Percentiles rank a stretch among this genome's conserved stretches.
These are phyloP conservation scores for Monochamus saltuarius DNA, from an alignment of 1,140 invertebrate genomes.

Conservation along the genomic window DNA sequence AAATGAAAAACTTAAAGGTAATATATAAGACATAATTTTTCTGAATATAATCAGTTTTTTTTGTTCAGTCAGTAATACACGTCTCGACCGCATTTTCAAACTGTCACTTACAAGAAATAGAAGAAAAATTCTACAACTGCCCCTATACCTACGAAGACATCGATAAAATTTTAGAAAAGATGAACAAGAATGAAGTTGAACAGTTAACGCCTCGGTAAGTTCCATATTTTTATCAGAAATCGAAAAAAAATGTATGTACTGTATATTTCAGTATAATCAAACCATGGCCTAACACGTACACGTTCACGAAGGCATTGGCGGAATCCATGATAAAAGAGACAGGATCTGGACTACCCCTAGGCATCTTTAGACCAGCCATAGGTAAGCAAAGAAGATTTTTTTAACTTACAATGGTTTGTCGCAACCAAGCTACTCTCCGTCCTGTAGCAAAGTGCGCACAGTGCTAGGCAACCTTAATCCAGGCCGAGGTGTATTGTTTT, in stretches of 20 bases:
- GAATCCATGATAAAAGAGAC: conserved; percentile 68
- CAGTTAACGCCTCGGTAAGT: conserved; percentile 57
- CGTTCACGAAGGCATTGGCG: conserved; percentile 79
- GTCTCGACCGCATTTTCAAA: conserved; percentile 70
- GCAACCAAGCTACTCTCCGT: no score
- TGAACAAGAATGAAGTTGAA: conserved; percentile 57
- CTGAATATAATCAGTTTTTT: neutral
- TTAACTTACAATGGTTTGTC: neutral
- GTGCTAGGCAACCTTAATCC: neutral
- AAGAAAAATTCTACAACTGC: conserved; percentile 70
- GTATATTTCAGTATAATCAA: conserved; percentile 36
- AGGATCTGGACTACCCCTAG: conserved; percentile 63
- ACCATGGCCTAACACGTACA: conserved; percentile 80
- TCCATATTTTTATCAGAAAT: neutral
- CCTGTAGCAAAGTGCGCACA: no score
- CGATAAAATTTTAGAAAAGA: conserved; percentile 53
- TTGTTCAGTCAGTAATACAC: conserved; percentile 40
- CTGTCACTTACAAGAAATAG: conserved; percentile 59
- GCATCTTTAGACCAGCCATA: conserved; percentile 66
- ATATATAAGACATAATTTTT: conserved; percentile 1
- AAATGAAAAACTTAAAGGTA: conserved; percentile 65
- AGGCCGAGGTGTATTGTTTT: neutral
- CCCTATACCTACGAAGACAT: conserved; percentile 66
- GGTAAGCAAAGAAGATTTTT: conserved; percentile 21
- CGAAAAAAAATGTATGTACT: neutral